Base-by-base conservation (phyloP, 2,888 invertebrate species). In the Aleiodes testaceus region DNA sequence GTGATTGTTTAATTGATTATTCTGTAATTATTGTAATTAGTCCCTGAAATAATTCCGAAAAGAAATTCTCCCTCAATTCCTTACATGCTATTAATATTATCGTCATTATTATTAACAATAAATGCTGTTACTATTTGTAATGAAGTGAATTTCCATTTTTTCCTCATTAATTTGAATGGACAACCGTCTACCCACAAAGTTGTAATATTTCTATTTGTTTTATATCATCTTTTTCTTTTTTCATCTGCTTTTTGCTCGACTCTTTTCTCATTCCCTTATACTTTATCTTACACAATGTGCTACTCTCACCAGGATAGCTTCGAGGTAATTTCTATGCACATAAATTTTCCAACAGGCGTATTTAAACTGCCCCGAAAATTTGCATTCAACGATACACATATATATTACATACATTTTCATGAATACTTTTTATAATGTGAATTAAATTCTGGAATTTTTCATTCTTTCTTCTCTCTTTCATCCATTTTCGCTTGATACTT, bases 71-170 rank as follows among this genome's bases (percentile, higher is more conserved):
- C 22, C 22, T 45, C 63, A 36, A 20, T 22, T 52, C 36, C 36
- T 36, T 9, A 9, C 9, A 82, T 82, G 83, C 84, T 86, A 84
- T 82, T 80, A 81, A 84, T 82, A 86, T 82, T 82, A 82, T 81
- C 81, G 80, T 81, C 77, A 81, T 82, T 79, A 82, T 81, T 84
- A 86, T 84, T 82, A 85, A 80, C 76, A 87, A 87, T 87, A 87
- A 87, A 87, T 79, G 85, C 87, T 87, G 87, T 87, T 87, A 87
- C 85, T 78, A 87, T 87, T 87, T 87, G 84, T 87, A 85, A 77
- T 75, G 47, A 53, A 72, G 18, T 20, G n/a, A 59, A 55, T 59
- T 67, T 66, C 50, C 16, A 45, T 65, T 18, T 55, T 59, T 64
- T 26, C n/a, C 16, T 12, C 18, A 12, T 14, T 3, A 45, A 18